Percentiles rank a stretch among this genome's conserved stretches.
phyloP scores from a whole-genome alignment of 2,888 invertebrate genomes.

The Drosophila formosana region DNA sequence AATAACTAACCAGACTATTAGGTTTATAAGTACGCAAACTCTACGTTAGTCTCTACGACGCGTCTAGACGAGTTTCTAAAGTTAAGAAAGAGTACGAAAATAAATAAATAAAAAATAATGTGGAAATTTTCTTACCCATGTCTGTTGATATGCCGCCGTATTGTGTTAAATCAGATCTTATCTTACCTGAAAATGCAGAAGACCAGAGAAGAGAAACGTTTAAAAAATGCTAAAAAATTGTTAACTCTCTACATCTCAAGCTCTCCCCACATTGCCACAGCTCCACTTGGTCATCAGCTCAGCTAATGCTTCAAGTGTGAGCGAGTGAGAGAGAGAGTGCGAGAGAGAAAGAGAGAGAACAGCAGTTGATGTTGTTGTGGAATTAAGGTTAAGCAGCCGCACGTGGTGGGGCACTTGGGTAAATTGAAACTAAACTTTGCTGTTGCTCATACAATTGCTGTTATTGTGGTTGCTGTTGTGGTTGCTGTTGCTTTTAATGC shows the following conservation, averaged over 20 bases:
- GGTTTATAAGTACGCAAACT: slow-evolving; percentile 35
- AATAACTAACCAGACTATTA: slow-evolving; percentile 47
- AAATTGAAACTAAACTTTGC: slow-evolving; percentile 52
- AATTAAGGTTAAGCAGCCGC: slow-evolving; percentile 69
- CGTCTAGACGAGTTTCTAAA: slow-evolving; percentile 2
- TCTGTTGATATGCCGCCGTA: slow-evolving; percentile 85
- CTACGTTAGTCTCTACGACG: slow-evolving; percentile 24
- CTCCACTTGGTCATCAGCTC: slow-evolving; percentile 16
- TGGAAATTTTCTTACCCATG: slow-evolving; percentile 84
- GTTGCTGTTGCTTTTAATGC: slow-evolving; percentile 22
- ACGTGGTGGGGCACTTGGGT: slow-evolving; percentile 54
- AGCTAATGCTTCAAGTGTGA: slow-evolving; percentile 5
- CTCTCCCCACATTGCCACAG: slow-evolving; percentile 11
- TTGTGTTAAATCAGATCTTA: slow-evolving; percentile 85
- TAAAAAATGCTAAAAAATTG: slow-evolving; percentile 69
- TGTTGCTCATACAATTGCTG: slow-evolving; percentile 18
- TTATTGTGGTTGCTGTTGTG: slow-evolving; percentile 12
- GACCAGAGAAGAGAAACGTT: slow-evolving; percentile 70
- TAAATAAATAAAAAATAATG: slow-evolving; percentile 69
- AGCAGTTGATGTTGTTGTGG: slow-evolving; percentile 9
- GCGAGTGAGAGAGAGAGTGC: neutral
- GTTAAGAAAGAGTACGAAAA: slow-evolving; percentile 21
- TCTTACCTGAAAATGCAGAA: slow-evolving; percentile 82
- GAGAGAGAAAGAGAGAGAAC: slow-evolving; percentile 5
- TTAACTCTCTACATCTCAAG: slow-evolving; percentile 47